Evolutionary conservation across 2,888 invertebrate genomes (phyloP).

Genomic region (Siphonodentalium dalli): DNA sequence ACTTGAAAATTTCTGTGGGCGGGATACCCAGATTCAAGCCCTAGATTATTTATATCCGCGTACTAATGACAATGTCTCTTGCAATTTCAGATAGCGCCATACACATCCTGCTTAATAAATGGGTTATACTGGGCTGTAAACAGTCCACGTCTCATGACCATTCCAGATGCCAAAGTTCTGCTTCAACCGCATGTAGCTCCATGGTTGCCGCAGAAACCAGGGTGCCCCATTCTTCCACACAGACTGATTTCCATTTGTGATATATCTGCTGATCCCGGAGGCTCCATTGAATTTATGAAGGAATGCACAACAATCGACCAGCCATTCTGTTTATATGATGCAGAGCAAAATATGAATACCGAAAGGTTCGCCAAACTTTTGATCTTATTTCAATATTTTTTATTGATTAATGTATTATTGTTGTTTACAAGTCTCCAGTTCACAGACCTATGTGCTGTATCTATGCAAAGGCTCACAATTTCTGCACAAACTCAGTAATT

Average conservation of each 20-base stretch:
- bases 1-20: no score
- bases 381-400: no score
- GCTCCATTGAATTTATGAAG: conserved; percentile 99
- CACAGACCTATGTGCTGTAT: no score
- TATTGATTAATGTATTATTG: no score
- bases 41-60: no score
- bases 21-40: no score
- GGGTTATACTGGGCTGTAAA: conserved; percentile 99
- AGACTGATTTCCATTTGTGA: conserved; percentile 90
- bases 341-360: conserved; percentile 95
- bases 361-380: conserved; percentile 74
- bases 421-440: no score
- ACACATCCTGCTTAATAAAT: conserved; percentile 95
- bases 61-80: no score
- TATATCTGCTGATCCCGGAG: conserved; percentile 98
- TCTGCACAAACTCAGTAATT: no score
- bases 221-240: conserved; percentile 63
- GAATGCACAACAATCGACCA: conserved; percentile 99
- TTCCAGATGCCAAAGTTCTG: conserved; percentile 96
- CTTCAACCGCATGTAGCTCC: conserved; percentile 84
- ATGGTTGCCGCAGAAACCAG: conserved; percentile 80
- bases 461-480: no score
- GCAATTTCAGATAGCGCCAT: conserved; percentile 88
- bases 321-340: conserved; percentile 99
- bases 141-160: conserved; percentile 92